phyloP scores from a whole-genome alignment of 2,888 invertebrate genomes.

The Epinotia bilunana region DNA sequence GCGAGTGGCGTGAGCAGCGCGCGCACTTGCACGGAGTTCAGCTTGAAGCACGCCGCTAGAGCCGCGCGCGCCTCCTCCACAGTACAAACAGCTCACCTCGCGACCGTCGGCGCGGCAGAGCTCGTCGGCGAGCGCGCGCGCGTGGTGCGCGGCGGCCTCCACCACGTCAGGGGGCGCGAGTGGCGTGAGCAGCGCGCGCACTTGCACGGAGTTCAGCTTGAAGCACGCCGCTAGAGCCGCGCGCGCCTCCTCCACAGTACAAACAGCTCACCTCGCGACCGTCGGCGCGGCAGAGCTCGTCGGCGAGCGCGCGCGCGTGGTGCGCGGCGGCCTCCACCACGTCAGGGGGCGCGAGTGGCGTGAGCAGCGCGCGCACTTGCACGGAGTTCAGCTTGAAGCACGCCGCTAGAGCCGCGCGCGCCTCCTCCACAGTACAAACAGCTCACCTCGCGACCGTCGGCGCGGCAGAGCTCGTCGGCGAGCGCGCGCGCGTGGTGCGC shows the following conservation, averaged over 20 bases:
- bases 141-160: conserved; percentile 90
- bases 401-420: conserved; percentile 94
- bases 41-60: conserved; percentile 96
- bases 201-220: conserved; percentile 97
- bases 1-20: conserved; percentile 88
- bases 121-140: conserved; percentile 96
- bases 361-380: conserved; percentile 93
- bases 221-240: conserved; percentile 96
- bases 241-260: conserved; percentile 90
- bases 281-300: conserved; percentile 95
- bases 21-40: conserved; percentile 97
- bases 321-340: conserved; percentile 88
- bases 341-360: conserved; percentile 82
- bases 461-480: conserved; percentile 95
- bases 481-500: conserved; percentile 93
- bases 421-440: conserved; percentile 86
- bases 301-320: conserved; percentile 95
- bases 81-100: conserved; percentile 56
- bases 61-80: conserved; percentile 94
- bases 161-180: conserved; percentile 84
- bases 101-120: conserved; percentile 95
- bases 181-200: conserved; percentile 90
- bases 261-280: conserved; percentile 84
- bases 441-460: conserved; percentile 89
- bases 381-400: conserved; percentile 99